Conservation (phyloP, 2,888 invertebrate genomes). For the Danaus chrysippus region DNA sequence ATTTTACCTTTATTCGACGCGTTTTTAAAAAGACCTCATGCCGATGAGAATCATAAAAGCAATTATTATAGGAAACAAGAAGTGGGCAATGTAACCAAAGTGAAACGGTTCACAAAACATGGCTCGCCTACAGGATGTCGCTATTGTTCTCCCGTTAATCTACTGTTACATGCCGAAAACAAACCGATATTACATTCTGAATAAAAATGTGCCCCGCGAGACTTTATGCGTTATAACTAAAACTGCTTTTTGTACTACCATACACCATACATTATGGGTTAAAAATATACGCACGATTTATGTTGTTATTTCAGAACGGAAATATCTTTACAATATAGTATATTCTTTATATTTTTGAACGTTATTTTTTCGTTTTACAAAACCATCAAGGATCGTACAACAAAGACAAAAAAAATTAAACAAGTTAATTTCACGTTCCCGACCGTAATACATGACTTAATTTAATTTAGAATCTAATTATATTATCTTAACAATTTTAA, state of each 20-base stretch:
- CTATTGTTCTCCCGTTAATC: constrained; percentile 25
- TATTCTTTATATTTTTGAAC: no score
- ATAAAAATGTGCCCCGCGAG: constrained; percentile 5
- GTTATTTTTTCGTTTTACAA: no score
- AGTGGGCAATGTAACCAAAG: constrained; percentile 12
- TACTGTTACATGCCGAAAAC: constrained; percentile 8
- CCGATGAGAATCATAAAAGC: background rate
- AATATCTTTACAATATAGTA: no score
- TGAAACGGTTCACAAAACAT: constrained; percentile 25
- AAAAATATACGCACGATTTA: background rate
- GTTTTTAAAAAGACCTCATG: background rate
- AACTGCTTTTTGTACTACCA: background rate
- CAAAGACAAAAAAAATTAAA: no score
- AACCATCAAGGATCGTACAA: no score
- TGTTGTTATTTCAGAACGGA: no score
- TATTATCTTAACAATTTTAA: constrained; percentile 7
- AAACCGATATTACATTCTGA: constrained; percentile 2
- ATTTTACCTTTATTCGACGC: constrained; percentile 1
- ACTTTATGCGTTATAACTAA: background rate
- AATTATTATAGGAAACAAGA: constrained; percentile 7
- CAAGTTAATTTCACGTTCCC: no score
- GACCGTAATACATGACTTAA: no score
- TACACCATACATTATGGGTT: background rate
- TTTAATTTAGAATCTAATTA: no score
- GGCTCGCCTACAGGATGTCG: constrained; percentile 29